phyloP scores from a whole-genome alignment of 2,797 vertebrate species.

The Pseudomugil gertrudae region DNA sequence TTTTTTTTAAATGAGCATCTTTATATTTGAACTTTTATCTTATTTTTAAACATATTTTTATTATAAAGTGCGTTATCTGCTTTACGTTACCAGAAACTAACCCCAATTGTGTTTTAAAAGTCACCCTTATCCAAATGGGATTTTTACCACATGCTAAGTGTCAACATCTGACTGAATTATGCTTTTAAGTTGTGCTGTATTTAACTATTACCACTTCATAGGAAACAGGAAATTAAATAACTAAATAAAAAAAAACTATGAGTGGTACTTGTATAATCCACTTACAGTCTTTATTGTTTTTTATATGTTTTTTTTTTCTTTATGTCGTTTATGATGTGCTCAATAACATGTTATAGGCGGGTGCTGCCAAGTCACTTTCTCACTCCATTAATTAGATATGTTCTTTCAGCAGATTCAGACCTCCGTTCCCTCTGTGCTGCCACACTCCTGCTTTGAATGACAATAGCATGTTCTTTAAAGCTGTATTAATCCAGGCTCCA shows the following conservation, averaged over 20 bases:
- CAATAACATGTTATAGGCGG: slow-evolving; percentile 39
- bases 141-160: slow-evolving; percentile 33
- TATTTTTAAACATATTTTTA: slow-evolving; percentile 29
- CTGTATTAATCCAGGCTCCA: slow-evolving; percentile 47
- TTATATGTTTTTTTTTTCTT: no score
- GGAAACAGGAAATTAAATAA: slow-evolving; percentile 19
- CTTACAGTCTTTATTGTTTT: slow-evolving; percentile 24
- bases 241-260: slow-evolving; percentile 23
- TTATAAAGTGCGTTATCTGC: slow-evolving; percentile 38
- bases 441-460: slow-evolving; percentile 46
- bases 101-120: slow-evolving; percentile 23
- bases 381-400: slow-evolving; percentile 55
- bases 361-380: slow-evolving; percentile 32
- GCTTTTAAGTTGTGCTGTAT: slow-evolving; percentile 15
- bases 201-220: slow-evolving; percentile 39
- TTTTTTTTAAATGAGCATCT: no score
- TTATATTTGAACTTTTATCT: slow-evolving; percentile 38
- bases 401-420: slow-evolving; percentile 26
- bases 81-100: slow-evolving; percentile 25
- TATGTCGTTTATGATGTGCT: slow-evolving; percentile 40
- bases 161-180: slow-evolving; percentile 42
- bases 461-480: slow-evolving; percentile 49
- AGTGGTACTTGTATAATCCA: slow-evolving; percentile 38
- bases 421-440: slow-evolving; percentile 28
- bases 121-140: not conserved